Conservation (phyloP, 2,888 invertebrate genomes). For the Tachystola acroxantha region DNA sequence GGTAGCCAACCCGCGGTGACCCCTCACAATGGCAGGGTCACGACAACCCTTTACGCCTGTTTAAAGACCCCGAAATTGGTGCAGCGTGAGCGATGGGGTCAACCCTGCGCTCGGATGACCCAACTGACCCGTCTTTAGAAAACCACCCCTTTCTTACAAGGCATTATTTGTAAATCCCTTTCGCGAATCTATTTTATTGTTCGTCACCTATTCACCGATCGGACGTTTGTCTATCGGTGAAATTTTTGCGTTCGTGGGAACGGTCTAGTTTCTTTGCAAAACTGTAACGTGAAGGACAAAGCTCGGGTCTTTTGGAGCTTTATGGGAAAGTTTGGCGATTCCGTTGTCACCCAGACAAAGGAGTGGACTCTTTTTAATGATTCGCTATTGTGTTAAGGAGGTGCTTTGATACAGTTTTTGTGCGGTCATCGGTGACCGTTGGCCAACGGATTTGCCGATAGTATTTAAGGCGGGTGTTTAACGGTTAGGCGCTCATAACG, state of each 20-base stretch:
- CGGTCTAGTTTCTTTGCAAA: constrained; percentile 74
- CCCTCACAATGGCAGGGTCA: constrained; percentile 53
- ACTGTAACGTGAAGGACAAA: constrained; percentile 62
- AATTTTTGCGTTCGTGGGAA: constrained; percentile 75
- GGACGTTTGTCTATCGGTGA: constrained; percentile 63
- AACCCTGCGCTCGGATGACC: constrained; percentile 63
- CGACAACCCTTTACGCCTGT: constrained; percentile 68
- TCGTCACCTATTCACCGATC: constrained; percentile 50
- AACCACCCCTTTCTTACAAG: constrained; percentile 70
- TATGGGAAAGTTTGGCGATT: constrained; percentile 56
- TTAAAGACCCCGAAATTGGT: constrained; percentile 71
- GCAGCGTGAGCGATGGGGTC: constrained; percentile 77
- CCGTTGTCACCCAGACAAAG: constrained; percentile 62
- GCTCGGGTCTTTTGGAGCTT: constrained; percentile 21
- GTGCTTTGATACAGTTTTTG: constrained; percentile 62
- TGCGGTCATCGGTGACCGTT: constrained; percentile 67
- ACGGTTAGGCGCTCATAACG: constrained; percentile 19
- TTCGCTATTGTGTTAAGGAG: constrained; percentile 59
- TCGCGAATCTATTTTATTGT: constrained; percentile 78
- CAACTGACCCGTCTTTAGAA: constrained; percentile 63
- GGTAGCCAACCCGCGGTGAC: constrained; percentile 72
- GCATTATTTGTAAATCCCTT: constrained; percentile 79
- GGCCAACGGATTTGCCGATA: constrained; percentile 70
- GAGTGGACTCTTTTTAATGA: constrained; percentile 75
- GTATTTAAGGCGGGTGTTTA: constrained; percentile 52